Conservation (phyloP, 1,140 invertebrate genomes). For the Ptiloglossa arizonensis region DNA sequence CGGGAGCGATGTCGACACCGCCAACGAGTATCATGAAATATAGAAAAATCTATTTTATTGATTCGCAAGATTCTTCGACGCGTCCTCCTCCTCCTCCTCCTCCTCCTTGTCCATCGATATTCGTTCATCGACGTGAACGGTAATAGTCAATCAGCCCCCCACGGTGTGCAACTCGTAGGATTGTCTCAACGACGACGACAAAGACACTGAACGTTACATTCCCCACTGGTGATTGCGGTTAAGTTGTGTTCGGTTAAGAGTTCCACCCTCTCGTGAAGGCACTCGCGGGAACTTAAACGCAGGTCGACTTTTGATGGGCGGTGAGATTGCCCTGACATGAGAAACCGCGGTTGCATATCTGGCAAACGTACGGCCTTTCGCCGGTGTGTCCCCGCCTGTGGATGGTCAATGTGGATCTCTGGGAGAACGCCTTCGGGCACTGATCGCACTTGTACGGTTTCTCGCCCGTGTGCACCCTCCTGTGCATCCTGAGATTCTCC, state of each 20-base stretch:
- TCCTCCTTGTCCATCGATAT: too few relatives aligned
- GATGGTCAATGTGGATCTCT: slow-evolving; percentile 80
- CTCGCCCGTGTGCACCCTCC: slow-evolving; percentile 81
- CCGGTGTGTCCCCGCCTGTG: slow-evolving; percentile 83
- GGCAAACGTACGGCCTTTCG: slow-evolving; percentile 81
- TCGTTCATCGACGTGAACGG: slow-evolving; percentile 6
- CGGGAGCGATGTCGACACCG: neutral
- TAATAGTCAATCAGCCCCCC: neutral
- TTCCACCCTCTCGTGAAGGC: slow-evolving; percentile 34
- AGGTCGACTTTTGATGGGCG: slow-evolving; percentile 79
- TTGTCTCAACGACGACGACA: too few relatives aligned
- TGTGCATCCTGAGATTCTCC: slow-evolving; percentile 80
- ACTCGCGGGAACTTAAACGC: slow-evolving; percentile 68
- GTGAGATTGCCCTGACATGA: slow-evolving; percentile 81
- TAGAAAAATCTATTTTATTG: neutral
- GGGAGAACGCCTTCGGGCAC: slow-evolving; percentile 81
- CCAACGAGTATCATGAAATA: neutral
- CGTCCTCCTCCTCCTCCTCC: too few relatives aligned
- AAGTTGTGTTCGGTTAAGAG: neutral
- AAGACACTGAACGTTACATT: neutral
- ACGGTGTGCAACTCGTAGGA: neutral
- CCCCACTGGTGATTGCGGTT: neutral
- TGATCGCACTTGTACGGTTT: slow-evolving; percentile 83
- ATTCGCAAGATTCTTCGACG: neutral
- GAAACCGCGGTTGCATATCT: slow-evolving; percentile 80